A percentile compares a stretch with the other conserved stretches of the same genome.
Evolutionary conservation across 1,140 invertebrate genomes (phyloP).

Genomic region (Notospermus geniculatus): DNA sequence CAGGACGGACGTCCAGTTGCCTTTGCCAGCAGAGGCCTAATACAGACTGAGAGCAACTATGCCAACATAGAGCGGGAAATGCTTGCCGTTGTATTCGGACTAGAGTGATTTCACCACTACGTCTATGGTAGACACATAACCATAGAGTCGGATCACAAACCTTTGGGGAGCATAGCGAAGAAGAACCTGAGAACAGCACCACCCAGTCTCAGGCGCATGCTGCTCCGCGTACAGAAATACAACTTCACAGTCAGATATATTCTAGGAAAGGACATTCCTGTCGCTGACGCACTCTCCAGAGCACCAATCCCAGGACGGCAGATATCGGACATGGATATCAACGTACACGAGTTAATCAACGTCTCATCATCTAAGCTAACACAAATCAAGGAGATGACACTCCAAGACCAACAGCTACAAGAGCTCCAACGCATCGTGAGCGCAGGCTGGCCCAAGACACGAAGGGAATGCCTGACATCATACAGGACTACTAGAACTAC

Average conservation of each 20-base stretch:
- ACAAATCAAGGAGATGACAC: too few species aligned
- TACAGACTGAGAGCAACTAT: slow-evolving; percentile 17
- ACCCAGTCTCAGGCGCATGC: background rate
- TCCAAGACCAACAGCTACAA: too few species aligned
- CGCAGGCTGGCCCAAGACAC: too few species aligned
- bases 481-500: too few species aligned
- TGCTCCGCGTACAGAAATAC: background rate
- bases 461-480: too few species aligned
- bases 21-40: slow-evolving; percentile 45
- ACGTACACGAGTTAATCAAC: too few species aligned
- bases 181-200: background rate
- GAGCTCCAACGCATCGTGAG: too few species aligned
- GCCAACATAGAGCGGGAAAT: slow-evolving; percentile 4
- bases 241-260: background rate
- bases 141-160: slow-evolving; percentile 47
- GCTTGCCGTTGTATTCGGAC: background rate
- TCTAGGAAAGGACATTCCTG: background rate
- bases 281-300: too few species aligned
- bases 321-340: too few species aligned
- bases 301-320: too few species aligned
- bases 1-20: slow-evolving; percentile 55
- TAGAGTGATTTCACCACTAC: background rate
- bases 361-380: too few species aligned
- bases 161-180: slow-evolving; percentile 37
- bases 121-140: slow-evolving; percentile 22